Evolutionary conservation across 2,888 invertebrate species (phyloP).

Genomic region (Syrista parreyssii): DNA sequence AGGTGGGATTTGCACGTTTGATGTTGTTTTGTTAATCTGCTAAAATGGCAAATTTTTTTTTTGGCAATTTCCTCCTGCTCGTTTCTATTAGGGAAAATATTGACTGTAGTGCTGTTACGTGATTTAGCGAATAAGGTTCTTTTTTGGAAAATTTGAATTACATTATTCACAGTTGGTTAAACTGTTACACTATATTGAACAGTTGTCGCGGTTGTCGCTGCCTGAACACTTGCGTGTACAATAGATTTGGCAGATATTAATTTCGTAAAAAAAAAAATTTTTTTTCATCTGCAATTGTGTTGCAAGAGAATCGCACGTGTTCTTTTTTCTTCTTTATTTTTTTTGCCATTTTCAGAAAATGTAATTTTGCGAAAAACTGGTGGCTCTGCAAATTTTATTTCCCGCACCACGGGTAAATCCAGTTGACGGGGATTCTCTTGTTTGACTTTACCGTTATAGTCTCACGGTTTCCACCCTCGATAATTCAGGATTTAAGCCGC

Average conservation of each 20-base stretch:
- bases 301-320: not conserved
- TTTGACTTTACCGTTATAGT: not conserved
- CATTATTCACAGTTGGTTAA: not conserved
- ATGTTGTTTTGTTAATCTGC: not conserved
- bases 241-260: not conserved
- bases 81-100: not conserved
- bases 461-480: not conserved
- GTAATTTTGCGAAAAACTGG: not conserved
- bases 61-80: not conserved
- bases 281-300: not conserved
- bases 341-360: not conserved
- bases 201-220: not conserved
- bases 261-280: not conserved
- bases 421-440: not conserved
- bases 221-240: not conserved
- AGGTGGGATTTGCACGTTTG: too few species aligned
- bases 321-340: not conserved
- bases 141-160: not conserved
- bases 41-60: not conserved
- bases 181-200: not conserved
- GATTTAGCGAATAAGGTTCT: too few species aligned
- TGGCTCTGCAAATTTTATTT: not conserved
- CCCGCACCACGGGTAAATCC: not conserved
- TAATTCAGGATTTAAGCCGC: not conserved
- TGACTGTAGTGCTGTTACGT: too few species aligned